These are phyloP conservation scores for Syngnathus acus DNA, from an alignment of 2,797 vertebrate species.

Conservation along the genomic window DNA sequence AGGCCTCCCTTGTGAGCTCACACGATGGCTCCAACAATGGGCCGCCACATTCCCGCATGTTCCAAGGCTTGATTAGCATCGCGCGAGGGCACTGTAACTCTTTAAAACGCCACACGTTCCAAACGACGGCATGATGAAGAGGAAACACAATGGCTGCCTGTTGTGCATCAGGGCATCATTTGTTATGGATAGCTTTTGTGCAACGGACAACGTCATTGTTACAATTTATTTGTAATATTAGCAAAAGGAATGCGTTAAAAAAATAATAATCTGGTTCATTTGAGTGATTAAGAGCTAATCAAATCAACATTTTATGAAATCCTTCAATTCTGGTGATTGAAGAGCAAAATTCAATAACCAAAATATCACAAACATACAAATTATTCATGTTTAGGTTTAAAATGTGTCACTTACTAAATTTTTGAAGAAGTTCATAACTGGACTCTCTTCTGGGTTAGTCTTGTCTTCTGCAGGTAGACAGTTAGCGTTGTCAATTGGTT, in stretches of 20 bases:
- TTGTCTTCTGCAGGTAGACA: conserved; percentile 48
- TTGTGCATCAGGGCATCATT: conserved; percentile 38
- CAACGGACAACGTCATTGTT: background rate
- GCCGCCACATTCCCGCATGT: conserved; percentile 70
- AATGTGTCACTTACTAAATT: conserved; percentile 78
- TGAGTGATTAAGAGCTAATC: background rate
- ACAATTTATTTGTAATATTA: background rate
- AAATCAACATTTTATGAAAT: background rate
- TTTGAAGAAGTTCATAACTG: conserved; percentile 99
- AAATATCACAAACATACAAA: background rate
- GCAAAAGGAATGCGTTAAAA: background rate
- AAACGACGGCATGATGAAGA: conserved; percentile 58
- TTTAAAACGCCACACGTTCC: conserved; percentile 58
- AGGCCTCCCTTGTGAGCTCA: conserved; percentile 74
- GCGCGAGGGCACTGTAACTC: conserved; percentile 57
- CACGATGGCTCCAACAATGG: conserved; percentile 67
- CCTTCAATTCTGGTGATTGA: background rate
- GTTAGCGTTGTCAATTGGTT: conserved; percentile 31
- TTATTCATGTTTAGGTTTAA: background rate
- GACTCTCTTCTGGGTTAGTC: conserved; percentile 57
- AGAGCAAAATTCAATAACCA: background rate
- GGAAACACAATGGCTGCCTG: conserved; percentile 56
- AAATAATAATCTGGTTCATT: background rate
- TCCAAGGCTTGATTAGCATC: conserved; percentile 68
- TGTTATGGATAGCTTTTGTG: conserved; percentile 9